Conservation (phyloP, 2,113 vertebrate genomes). For the Nesoenas mayeri region DNA sequence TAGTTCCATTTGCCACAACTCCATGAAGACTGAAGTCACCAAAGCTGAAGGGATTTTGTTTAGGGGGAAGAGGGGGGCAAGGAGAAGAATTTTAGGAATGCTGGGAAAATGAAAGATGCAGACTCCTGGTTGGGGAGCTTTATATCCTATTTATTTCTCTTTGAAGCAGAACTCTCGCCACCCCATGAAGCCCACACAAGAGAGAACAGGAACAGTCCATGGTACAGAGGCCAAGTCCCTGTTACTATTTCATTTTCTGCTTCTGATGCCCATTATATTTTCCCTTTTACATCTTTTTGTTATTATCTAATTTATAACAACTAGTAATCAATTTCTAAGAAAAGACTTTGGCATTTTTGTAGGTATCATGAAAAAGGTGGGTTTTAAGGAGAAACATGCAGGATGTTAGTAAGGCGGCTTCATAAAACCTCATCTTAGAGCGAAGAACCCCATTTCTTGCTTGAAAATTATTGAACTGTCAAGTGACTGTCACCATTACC, state of each 20-base stretch:
- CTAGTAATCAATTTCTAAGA: not conserved
- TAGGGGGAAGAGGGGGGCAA: conserved; percentile 29
- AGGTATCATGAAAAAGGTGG: not conserved
- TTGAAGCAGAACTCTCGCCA: not conserved
- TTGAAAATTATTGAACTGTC: not conserved
- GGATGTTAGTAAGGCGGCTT: not conserved
- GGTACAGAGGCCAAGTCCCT: not conserved
- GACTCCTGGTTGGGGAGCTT: conserved; percentile 14
- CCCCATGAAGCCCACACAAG: not conserved
- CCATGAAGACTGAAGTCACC: conserved; percentile 53
- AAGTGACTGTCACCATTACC: not conserved
- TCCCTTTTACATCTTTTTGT: not conserved
- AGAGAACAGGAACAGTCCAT: not conserved
- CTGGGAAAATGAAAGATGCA: conserved; percentile 51
- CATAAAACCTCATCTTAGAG: not conserved
- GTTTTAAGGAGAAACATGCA: not conserved
- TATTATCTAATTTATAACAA: not conserved
- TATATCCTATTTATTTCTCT: not conserved
- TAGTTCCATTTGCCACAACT: conserved; percentile 45
- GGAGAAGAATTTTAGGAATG: conserved; percentile 72
- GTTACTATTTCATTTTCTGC: not conserved
- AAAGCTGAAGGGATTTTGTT: conserved; percentile 60
- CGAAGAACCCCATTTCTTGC: not conserved
- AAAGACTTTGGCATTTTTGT: not conserved
- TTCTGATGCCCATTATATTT: not conserved